Base-by-base conservation (phyloP, 2,113 vertebrate species). In the Coreoperca whiteheadi region DNA sequence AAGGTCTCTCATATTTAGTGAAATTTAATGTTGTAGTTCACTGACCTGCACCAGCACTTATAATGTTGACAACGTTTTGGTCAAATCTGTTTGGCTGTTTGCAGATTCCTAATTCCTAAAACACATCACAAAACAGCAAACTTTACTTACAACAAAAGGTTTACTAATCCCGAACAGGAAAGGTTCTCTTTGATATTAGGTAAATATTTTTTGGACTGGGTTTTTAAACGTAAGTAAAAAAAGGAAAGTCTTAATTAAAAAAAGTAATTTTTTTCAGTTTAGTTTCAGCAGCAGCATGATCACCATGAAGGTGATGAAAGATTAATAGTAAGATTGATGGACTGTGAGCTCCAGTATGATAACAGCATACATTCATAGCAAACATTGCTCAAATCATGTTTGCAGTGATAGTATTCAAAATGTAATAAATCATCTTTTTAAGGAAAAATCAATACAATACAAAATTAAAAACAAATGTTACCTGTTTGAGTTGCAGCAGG, bases 401-500 rank as follows among this genome's bases (percentile, higher is more conserved):
- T 34, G 18, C 4, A n/a, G 6, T 56, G 4, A 37, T 20, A 25
- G 1, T 4, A 43, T 56, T 39, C 2, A n/a, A 32, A 70, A 16
- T 23, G 1, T n/a, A 23, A 46, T 48, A 48, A 74, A 74, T n/a
- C 8, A 2, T 4, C 2, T 59, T 16, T 59, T 30, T 3, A 1
- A 30, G 2, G 23, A 25, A 30, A 60, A 48, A 1, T 4, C 32
- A 12, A 23, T n/a, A n/a, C n/a, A n/a, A n/a, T n/a, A n/a, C n/a
- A 1, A 8, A 67, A n/a, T 34, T n/a, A 57, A 8, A n/a, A 20
- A 25, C 0, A 32, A 56, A 37, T 80, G 8, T 85, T 70, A 79
- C 80, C 75, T 79, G 70, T 53, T 64, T 41, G 75, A 59, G 14
- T 28, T 43, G 51, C 64, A 43, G 70, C n/a, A 39, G 74, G 14